Evolutionary conservation across 2,797 vertebrate species (phyloP).

Genomic region (Phrynocephalus guinanensis): DNA sequence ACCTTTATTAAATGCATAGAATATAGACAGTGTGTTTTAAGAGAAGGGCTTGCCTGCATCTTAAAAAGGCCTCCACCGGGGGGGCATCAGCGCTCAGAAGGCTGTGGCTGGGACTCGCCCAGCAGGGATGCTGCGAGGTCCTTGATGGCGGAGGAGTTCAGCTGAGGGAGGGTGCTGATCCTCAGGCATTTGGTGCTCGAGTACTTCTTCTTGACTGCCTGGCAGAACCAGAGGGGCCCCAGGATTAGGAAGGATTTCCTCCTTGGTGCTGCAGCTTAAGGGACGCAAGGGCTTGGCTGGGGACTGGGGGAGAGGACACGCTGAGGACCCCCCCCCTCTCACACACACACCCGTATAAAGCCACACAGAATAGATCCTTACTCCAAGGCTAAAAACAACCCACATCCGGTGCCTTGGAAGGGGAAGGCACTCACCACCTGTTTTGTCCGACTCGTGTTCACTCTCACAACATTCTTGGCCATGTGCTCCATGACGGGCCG

Average conservation of each 20-base stretch:
- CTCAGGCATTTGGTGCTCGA: constrained; percentile 87
- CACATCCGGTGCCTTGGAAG: no score
- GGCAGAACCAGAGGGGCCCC: not conserved
- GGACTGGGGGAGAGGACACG: no score
- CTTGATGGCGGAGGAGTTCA: constrained; percentile 77
- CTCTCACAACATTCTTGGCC: constrained; percentile 80
- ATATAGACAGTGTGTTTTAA: constrained; percentile 38
- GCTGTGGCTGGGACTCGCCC: not conserved
- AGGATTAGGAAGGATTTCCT: not conserved
- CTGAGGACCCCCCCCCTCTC: no score
- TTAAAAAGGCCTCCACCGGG: constrained; percentile 26
- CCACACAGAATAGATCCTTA: no score
- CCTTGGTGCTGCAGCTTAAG: not conserved
- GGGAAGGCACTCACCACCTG: constrained; percentile 74
- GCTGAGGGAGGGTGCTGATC: constrained; percentile 87
- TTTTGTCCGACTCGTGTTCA: constrained; percentile 77
- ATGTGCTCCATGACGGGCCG: constrained; percentile 77
- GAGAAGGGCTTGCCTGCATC: not conserved
- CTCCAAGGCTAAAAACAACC: not conserved
- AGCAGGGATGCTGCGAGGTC: constrained; percentile 81
- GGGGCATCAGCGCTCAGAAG: constrained; percentile 58
- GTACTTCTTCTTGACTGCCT: constrained; percentile 93
- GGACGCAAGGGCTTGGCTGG: no score
- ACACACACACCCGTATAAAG: no score
- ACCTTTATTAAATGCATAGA: constrained; percentile 64